Base-by-base conservation (phyloP, 1,140 invertebrate genomes). In the Aphelenchoides besseyi region DNA sequence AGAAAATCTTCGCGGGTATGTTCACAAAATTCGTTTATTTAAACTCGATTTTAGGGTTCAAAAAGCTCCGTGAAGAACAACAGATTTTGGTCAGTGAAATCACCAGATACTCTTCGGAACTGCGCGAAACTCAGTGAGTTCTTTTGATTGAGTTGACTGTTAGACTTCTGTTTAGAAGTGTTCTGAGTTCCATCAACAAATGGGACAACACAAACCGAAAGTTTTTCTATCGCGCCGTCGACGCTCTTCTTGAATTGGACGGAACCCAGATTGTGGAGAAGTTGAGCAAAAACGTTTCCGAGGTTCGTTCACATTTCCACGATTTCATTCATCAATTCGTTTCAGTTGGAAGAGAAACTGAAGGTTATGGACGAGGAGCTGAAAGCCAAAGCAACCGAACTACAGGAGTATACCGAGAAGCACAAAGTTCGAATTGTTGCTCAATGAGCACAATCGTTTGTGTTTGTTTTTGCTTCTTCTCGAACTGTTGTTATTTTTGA, bases 121-220 rank as follows among this genome's bases (percentile, higher is more conserved):
- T 66, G 1, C 16, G 63, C 1, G 63, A 66, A 3, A 37, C 36
- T 12, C 30, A 66, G 63, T 66, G 30, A 66, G 63, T 66, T 66
- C 1, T 1, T 36, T 52, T 61, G 16, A 28, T 61, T 61, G 16
- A n/a, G 59, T 61, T 61, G 16, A 61, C n/a, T n/a, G 26, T 30
- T 61, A n/a, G 1, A 8, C 36, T 66, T 53, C 12, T 0, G 16
- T 53, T 30, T 32, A 66, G 63, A 33, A 66, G 32, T 66, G 63
- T 66, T 37, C 32, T 66, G 36, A 37, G 16, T 33, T 32, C 63
- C 12, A 36, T 66, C 30, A 29, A 37, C 32, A 26, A 32, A 1
- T 66, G 63, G 63, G 63, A 66, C 12, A 66, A 66, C 36, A 66
- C 16, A 16, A 30, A 66, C 16, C 63, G 63, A 0, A 66, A 66